phyloP scores from a whole-genome alignment of 35 echinoderm and acorn worm species.

The Nesometra sesokonis region DNA sequence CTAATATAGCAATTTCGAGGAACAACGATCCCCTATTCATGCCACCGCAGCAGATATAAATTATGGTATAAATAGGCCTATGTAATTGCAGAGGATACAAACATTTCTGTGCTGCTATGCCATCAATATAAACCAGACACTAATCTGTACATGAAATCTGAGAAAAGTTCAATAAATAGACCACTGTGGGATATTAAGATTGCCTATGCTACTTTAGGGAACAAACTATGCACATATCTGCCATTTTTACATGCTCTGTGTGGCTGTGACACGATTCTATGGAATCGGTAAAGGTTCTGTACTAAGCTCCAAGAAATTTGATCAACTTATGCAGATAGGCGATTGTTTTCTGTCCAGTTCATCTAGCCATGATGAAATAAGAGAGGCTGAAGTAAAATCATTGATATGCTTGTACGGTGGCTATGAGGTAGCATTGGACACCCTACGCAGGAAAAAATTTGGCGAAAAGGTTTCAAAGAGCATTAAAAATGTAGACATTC shows the following conservation, averaged over 20 bases:
- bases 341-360: constrained; percentile 28
- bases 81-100: constrained; percentile 14
- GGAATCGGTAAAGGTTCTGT: constrained; percentile 9
- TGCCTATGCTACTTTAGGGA: not conserved
- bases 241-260: constrained; percentile 10
- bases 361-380: constrained; percentile 14
- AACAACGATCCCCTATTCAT: too few relatives aligned
- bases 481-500: constrained; percentile 7
- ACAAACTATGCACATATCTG: constrained; percentile 7
- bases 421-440: not conserved
- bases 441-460: constrained; percentile 8
- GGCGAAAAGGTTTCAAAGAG: constrained; percentile 9
- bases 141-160: not conserved
- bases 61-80: too few relatives aligned
- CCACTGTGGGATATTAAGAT: constrained; percentile 21
- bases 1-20: too few relatives aligned
- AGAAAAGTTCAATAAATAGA: not conserved
- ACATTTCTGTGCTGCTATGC: constrained; percentile 21
- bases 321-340: not conserved
- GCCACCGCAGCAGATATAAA: too few relatives aligned
- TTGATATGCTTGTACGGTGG: constrained; percentile 33
- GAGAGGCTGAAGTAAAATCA: constrained; percentile 17
- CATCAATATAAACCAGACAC: constrained; percentile 1
- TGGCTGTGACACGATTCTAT: constrained; percentile 28
- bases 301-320: too few relatives aligned